A percentile compares a stretch with the other conserved stretches of the same genome.
Evolutionary conservation across 2,113 vertebrate species (phyloP).

Genomic region (Ophthalmolycus amberensis): DNA sequence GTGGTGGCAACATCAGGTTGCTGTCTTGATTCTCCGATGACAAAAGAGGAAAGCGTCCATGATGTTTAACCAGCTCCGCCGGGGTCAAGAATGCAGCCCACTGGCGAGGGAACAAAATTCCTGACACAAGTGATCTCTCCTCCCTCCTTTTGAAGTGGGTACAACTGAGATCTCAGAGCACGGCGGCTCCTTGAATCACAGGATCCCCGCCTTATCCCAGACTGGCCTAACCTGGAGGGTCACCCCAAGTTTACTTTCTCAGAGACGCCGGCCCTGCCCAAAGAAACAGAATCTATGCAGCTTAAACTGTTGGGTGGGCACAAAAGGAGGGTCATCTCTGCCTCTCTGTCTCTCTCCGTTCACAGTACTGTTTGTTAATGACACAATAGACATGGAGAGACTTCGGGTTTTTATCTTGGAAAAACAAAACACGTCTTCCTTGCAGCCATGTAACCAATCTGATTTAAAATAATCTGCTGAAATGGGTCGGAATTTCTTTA

Average conservation of each 20-base stretch:
- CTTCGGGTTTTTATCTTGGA: slow-evolving; percentile 55
- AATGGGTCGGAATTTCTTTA: slow-evolving; percentile 6
- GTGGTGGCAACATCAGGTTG: slow-evolving; percentile 81
- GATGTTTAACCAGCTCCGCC: slow-evolving; percentile 83
- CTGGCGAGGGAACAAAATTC: slow-evolving; percentile 82
- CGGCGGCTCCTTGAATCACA: slow-evolving; percentile 71
- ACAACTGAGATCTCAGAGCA: slow-evolving; percentile 71
- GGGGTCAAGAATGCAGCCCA: slow-evolving; percentile 85
- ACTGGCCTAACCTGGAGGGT: slow-evolving; percentile 87
- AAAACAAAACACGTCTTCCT: slow-evolving; percentile 43
- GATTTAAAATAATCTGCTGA: slow-evolving; percentile 15
- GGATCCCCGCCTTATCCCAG: slow-evolving; percentile 79
- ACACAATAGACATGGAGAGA: slow-evolving; percentile 64
- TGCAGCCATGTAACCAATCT: slow-evolving; percentile 55
- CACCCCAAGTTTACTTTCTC: slow-evolving; percentile 90
- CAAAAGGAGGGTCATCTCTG: slow-evolving; percentile 74
- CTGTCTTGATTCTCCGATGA: slow-evolving; percentile 73
- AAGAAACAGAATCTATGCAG: slow-evolving; percentile 87
- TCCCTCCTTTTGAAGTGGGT: slow-evolving; percentile 80
- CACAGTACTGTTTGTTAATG: slow-evolving; percentile 65
- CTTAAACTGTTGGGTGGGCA: slow-evolving; percentile 83
- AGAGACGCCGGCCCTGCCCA: slow-evolving; percentile 80
- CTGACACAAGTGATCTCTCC: slow-evolving; percentile 77
- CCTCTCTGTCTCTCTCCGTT: slow-evolving; percentile 52
- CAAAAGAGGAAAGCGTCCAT: slow-evolving; percentile 80